These are phyloP conservation scores for Ormyrus nitidulus DNA, from an alignment of 2,888 invertebrate genomes.

Conservation along the genomic window DNA sequence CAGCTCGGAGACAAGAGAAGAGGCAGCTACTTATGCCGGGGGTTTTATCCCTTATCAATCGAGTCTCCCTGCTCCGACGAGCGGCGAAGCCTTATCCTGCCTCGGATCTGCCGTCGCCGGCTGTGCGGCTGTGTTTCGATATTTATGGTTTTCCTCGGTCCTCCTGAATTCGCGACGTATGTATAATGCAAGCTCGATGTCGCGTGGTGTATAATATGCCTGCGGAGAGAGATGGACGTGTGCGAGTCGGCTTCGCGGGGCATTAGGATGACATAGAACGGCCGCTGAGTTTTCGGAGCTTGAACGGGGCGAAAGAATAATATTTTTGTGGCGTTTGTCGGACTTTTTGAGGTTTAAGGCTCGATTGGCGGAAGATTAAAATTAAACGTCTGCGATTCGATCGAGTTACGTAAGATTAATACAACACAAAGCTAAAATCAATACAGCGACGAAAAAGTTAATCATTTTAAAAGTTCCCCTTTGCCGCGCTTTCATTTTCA, in stretches of 20 bases:
- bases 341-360: too few relatives aligned
- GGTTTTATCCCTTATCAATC: conserved; percentile 72
- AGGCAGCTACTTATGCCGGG: conserved; percentile 36
- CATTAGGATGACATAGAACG: conserved; percentile 53
- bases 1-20: neutral
- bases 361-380: neutral
- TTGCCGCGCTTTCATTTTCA: too few relatives aligned
- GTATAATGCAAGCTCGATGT: conserved; percentile 45
- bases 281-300: neutral
- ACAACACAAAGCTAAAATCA: too few relatives aligned
- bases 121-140: conserved; percentile 54
- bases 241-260: conserved; percentile 20
- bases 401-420: too few relatives aligned
- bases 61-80: conserved; percentile 57
- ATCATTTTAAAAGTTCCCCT: too few relatives aligned
- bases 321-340: conserved; percentile 21
- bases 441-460: too few relatives aligned
- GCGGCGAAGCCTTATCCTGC: conserved; percentile 62
- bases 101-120: conserved; percentile 64
- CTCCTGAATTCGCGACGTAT: conserved; percentile 30
- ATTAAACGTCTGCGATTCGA: conserved; percentile 2
- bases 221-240: neutral
- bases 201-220: neutral
- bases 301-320: conserved; percentile 10
- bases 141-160: conserved; percentile 44